These are phyloP conservation scores for Pherbina coryleti DNA, from an alignment of 2,888 invertebrate genomes.

Conservation along the genomic window DNA sequence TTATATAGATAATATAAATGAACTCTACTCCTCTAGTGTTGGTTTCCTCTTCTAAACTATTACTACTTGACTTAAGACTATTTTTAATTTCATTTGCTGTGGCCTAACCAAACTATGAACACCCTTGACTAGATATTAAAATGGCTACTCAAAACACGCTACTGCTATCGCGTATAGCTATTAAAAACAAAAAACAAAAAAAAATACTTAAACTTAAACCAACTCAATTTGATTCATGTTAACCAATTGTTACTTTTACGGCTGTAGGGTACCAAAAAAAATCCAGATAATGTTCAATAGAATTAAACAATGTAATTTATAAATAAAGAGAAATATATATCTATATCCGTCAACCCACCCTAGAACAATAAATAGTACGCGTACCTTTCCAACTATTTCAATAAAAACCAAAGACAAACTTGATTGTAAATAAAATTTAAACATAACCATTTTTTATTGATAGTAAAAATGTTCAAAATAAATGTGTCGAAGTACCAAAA, in stretches of 20 bases:
- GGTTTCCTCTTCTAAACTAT: constrained; percentile 25
- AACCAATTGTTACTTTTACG: not conserved
- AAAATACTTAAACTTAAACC: not conserved
- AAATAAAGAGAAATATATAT: not conserved
- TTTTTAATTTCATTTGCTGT: not conserved
- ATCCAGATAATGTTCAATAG: constrained; percentile 7
- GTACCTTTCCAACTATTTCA: constrained; percentile 31
- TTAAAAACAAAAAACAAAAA: not conserved
- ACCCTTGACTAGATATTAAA: no score
- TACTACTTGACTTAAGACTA: not conserved
- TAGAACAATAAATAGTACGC: constrained; percentile 40
- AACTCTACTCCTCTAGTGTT: constrained; percentile 20
- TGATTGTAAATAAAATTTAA: not conserved
- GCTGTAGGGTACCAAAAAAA: not conserved
- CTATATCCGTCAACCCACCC: constrained; percentile 37
- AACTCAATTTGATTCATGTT: not conserved
- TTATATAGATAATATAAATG: not conserved
- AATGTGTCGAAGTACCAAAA: not conserved
- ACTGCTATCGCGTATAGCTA: not conserved
- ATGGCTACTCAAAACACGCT: no score
- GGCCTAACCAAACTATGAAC: not conserved
- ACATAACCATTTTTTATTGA: not conserved
- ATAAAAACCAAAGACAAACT: not conserved
- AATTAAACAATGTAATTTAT: not conserved
- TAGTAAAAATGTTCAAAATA: not conserved